Evolutionary conservation across 2,888 invertebrate species (phyloP).

Genomic region (Brassicogethes aeneus): DNA sequence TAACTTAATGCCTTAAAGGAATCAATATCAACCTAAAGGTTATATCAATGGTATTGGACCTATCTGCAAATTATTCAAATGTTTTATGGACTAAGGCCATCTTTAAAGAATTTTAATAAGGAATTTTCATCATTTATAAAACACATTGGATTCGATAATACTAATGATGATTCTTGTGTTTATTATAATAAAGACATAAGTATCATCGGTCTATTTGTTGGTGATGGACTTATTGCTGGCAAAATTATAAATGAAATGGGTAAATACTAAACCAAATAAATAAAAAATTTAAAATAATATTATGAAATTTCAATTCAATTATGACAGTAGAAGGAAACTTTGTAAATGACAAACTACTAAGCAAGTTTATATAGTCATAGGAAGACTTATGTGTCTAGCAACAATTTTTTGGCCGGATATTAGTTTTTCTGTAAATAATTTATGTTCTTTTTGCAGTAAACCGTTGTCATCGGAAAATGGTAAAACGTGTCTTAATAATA

Average conservation of each 20-base stretch:
- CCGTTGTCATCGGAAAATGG: conserved; percentile 13
- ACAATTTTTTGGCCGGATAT: conserved; percentile 25
- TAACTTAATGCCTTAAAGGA: no score
- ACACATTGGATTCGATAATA: conserved; percentile 15
- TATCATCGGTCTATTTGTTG: conserved; percentile 18
- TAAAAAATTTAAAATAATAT: no score
- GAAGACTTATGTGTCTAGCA: conserved; percentile 9
- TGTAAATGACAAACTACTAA: conserved; percentile 9
- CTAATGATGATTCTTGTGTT: conserved; percentile 24
- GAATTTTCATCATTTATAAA: conserved; percentile 18
- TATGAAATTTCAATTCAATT: conserved; percentile 17
- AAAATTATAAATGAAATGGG: conserved; percentile 11
- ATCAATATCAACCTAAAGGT: no score
- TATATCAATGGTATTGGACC: no score
- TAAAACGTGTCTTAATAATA: conserved; percentile 16
- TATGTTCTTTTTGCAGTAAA: conserved; percentile 10
- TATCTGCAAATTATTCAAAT: conserved; percentile 17
- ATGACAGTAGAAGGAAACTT: conserved; percentile 15
- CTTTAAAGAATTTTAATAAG: conserved; percentile 24
- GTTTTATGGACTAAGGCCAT: conserved; percentile 27
- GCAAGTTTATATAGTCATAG: conserved; percentile 10
- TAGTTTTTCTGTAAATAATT: no score
- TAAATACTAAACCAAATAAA: conserved; percentile 9
- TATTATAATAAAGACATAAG: conserved; percentile 20
- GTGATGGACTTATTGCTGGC: conserved; percentile 21